A percentile compares a stretch with the other conserved stretches of the same genome.
phyloP scores from a whole-genome alignment of 2,888 invertebrate genomes.

The Aleiodes alternator region DNA sequence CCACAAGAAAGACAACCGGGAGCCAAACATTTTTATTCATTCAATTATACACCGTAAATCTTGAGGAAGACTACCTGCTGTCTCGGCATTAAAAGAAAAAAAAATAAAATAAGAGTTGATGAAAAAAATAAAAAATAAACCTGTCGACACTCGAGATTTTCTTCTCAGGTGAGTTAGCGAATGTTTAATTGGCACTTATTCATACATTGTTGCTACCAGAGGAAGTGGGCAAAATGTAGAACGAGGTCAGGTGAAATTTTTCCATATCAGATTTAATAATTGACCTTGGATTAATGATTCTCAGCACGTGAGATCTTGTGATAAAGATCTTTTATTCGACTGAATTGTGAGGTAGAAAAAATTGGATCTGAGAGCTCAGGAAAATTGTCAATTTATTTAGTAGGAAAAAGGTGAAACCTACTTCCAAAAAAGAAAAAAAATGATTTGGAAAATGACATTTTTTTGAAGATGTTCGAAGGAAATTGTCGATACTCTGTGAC shows the following conservation, averaged over 20 bases:
- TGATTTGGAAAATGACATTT: no score
- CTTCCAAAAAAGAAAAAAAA: no score
- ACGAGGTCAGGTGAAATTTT: slow-evolving; percentile 2
- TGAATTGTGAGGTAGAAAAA: no score
- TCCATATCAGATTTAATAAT: slow-evolving; percentile 5
- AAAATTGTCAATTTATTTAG: no score
- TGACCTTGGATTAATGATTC: slow-evolving; percentile 26
- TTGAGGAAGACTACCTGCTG: slow-evolving; percentile 22
- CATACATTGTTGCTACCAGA: not conserved
- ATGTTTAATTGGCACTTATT: slow-evolving; percentile 14
- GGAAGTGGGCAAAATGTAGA: slow-evolving; percentile 3
- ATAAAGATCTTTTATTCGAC: not conserved
- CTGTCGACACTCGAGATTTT: slow-evolving; percentile 22
- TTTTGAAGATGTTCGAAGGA: no score
- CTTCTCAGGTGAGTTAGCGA: not conserved
- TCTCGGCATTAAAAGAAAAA: slow-evolving; percentile 1
- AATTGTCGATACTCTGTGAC: no score
- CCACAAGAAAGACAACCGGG: slow-evolving; percentile 13
- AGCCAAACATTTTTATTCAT: slow-evolving; percentile 26
- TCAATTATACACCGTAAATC: slow-evolving; percentile 24
- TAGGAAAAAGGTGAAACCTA: no score
- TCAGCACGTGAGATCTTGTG: slow-evolving; percentile 1
- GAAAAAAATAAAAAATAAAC: not conserved
- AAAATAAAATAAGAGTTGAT: no score
- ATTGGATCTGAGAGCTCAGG: no score